These are phyloP conservation scores for Sinodicranocentrus sp. DNA, from an alignment of 2,888 invertebrate species.

Conservation along the genomic window DNA sequence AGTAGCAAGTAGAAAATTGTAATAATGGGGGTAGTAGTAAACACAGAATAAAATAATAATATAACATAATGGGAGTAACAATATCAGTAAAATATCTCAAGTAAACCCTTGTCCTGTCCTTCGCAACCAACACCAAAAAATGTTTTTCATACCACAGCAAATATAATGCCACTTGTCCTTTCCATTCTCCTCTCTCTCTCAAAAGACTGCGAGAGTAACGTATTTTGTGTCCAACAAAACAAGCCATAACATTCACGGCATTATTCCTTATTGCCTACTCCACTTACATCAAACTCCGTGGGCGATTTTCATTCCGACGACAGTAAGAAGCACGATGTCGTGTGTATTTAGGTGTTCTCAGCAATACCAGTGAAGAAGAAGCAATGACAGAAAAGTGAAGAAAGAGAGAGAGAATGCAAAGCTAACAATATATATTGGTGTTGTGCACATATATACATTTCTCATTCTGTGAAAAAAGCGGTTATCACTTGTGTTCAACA, in stretches of 20 bases:
- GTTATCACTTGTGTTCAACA: slow-evolving; percentile 66
- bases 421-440: not conserved
- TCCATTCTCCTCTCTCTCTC: too few species aligned
- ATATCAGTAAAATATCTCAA: slow-evolving; percentile 60
- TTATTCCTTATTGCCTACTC: slow-evolving; percentile 28
- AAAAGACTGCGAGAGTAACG: too few species aligned
- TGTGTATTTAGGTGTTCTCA: slow-evolving; percentile 45
- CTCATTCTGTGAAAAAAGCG: slow-evolving; percentile 58
- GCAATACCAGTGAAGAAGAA: not conserved
- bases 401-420: not conserved
- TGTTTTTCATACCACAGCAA: too few species aligned
- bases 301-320: slow-evolving; percentile 61
- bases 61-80: slow-evolving; percentile 32
- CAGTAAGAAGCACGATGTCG: slow-evolving; percentile 42
- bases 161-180: too few species aligned
- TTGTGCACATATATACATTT: slow-evolving; percentile 9
- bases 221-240: slow-evolving; percentile 22
- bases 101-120: slow-evolving; percentile 46
- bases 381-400: not conserved
- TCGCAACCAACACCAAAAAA: slow-evolving; percentile 24
- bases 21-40: slow-evolving; percentile 42
- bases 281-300: slow-evolving; percentile 34
- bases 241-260: slow-evolving; percentile 9
- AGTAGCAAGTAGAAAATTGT: too few species aligned
- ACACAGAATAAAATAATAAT: slow-evolving; percentile 51